Base-by-base conservation (phyloP, 2,888 invertebrate genomes). In the Malthinus seriepunctatus region DNA sequence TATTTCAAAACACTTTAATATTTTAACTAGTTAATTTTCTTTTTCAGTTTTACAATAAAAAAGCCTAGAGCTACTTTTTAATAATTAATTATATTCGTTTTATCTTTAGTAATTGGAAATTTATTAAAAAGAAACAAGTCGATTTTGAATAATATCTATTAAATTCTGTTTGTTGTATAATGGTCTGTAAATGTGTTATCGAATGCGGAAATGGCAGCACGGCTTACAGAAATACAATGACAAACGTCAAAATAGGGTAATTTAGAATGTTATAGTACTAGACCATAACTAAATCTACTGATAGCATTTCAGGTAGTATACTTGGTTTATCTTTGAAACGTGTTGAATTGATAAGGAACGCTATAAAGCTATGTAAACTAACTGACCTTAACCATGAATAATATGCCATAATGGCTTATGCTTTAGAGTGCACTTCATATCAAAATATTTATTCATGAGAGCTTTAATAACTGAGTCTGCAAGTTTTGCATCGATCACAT, bases 351-450 rank as follows among this genome's bases (percentile, higher is more conserved):
- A 42, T 42, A 42, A 42, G 39, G 39, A 42, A 15, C 14, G 15
- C 23, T 14, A 15, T 23, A 23, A 15, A 5, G 39, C 10, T 42
- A 23, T 42, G 39, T 23, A 42, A 42, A 42, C 23, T 23, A 42
- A 42, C 23, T 42, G 39, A 42, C 39, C 39, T 42, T 42, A 42
- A n/a, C 23, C 10, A 42, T 42, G 39, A 42, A 42, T n/a, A n/a
- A n/a, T 42, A 42, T 42, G 39, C 10, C 5, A 23, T 23, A 23
- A 23, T 23, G n/a, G n/a, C n/a, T 33, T 33, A 35, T 9, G 35
- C 12, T 23, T 15, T 15, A 23, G n/a, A n/a, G 15, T 15, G 39
- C 23, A 15, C 12, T 23, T 15, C 3, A 14, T 42, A 42, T 42
- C 23, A n/a, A 42, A 23, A 42, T 42, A 9, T 14, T 15, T 42